These are phyloP conservation scores for Serranus cabrilla DNA, from an alignment of 2,797 vertebrate species.

Conservation along the genomic window DNA sequence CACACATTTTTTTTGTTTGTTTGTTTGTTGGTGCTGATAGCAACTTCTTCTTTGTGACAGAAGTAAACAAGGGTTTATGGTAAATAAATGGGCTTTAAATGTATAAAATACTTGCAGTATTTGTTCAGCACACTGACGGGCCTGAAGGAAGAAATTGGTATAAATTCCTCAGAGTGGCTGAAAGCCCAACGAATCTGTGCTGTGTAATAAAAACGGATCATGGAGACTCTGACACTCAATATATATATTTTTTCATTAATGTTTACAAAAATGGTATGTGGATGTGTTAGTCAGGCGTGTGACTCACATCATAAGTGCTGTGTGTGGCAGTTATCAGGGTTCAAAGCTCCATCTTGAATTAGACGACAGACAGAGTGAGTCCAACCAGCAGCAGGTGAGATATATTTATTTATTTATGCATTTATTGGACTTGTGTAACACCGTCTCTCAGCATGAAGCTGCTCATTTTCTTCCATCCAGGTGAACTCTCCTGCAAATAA, in stretches of 20 bases:
- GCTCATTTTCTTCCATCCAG: not conserved
- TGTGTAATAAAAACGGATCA: not conserved
- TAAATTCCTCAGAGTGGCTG: not conserved
- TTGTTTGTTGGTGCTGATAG: not conserved
- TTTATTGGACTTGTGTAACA: not conserved
- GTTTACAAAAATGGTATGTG: not conserved
- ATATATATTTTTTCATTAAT: not conserved
- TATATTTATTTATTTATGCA: not conserved
- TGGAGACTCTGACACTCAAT: not conserved
- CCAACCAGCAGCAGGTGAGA: not conserved
- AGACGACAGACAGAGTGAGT: not conserved
- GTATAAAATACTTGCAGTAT: not conserved
- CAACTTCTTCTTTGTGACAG: not conserved
- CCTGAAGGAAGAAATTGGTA: not conserved
- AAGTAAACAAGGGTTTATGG: not conserved
- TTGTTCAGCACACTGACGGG: conserved; percentile 3
- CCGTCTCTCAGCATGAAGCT: not conserved
- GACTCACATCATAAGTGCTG: conserved; percentile 8
- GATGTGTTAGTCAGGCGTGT: not conserved
- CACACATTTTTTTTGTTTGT: no score
- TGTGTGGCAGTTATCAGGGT: not conserved
- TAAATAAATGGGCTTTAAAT: not conserved
- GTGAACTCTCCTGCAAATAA: not conserved
- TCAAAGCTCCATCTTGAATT: conserved; percentile 11
- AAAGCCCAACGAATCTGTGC: not conserved